These are phyloP conservation scores for Loripinus fragilis DNA, from an alignment of 2,888 invertebrate genomes.

Conservation along the genomic window DNA sequence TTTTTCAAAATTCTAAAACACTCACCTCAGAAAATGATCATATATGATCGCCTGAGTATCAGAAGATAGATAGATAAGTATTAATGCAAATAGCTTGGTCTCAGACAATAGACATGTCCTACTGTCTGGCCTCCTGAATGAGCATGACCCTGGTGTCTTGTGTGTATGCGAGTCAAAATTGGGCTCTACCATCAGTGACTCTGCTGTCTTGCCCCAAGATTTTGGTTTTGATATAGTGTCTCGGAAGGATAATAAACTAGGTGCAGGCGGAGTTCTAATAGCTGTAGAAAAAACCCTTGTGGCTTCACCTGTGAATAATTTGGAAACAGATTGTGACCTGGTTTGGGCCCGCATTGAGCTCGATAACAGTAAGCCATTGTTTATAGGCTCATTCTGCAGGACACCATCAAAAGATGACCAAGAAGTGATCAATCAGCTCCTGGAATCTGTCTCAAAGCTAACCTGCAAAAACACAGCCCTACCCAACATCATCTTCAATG, in stretches of 20 bases:
- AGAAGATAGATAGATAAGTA: no score
- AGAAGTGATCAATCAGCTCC: constrained; percentile 22
- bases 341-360: constrained; percentile 25
- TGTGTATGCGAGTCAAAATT: no score
- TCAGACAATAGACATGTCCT: constrained; percentile 32
- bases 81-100: constrained; percentile 32
- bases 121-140: constrained; percentile 9
- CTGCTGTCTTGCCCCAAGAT: constrained; percentile 23
- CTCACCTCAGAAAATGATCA: no score
- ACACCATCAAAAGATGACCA: constrained; percentile 19
- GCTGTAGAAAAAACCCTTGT: constrained; percentile 11
- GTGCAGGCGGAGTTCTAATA: constrained; percentile 32
- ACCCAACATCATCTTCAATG: no score
- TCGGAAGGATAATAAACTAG: no score
- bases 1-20: no score
- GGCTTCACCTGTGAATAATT: constrained; percentile 10
- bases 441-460: no score
- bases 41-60: no score
- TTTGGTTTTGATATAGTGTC: constrained; percentile 19
- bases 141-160: constrained; percentile 26
- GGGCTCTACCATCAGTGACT: constrained; percentile 23
- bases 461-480: no score
- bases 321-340: constrained; percentile 26
- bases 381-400: constrained; percentile 26
- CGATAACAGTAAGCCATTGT: constrained; percentile 19